Evolutionary conservation across 2,113 vertebrate genomes (phyloP), one percentile per base, ranked within the genome.

Genomic region (Nipponia nippon): DNA sequence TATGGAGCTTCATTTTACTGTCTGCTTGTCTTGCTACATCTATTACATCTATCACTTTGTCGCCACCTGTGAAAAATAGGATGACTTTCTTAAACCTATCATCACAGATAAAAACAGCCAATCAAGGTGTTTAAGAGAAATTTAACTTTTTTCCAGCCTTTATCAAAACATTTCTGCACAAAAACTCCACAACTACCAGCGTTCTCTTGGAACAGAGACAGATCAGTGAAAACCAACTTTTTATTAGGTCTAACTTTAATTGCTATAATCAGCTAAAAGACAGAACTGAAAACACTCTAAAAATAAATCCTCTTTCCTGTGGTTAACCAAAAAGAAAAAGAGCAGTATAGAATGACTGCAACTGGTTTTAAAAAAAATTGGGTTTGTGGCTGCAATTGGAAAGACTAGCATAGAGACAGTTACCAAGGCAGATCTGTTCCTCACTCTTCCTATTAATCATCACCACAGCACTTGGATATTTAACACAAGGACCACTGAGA

Each of bases 21-120:
- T 99, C 99, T 42, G 99, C 99, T 98, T 99, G 99, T 91, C 99
- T 99, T 55, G 99, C 99, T 97, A 99, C 99, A 93, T 99, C 99
- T 81, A 99, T 99, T 97, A 99, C 99, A 58, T 99, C 99, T 78
- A 99, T 99, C 91, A 99, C 98, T 98, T 99, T 99, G 95, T 99
- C 98, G 14, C 99, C 99, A 97, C 99, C 99, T 99, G 95, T 63
- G 94, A 95, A 97, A 89, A 95, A 95, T 0, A 89, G 38, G 22
- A 94, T 81, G 34, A 93, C 4, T 92, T 92, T 67, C 65, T 93
- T 94, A 96, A 85, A 58, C 7, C 30, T 59, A 59, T 29, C 6
- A 14, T 29, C 6, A 14, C 69, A 96, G 50, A 61, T 15, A 73
- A 78, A 93, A 69, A 20, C 9, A 95, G 27, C 26, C 13, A 32